A percentile compares a stretch with the other conserved stretches of the same genome.
phyloP scores from a whole-genome alignment of 2,113 vertebrate species.

The Cichladusa arquata region DNA sequence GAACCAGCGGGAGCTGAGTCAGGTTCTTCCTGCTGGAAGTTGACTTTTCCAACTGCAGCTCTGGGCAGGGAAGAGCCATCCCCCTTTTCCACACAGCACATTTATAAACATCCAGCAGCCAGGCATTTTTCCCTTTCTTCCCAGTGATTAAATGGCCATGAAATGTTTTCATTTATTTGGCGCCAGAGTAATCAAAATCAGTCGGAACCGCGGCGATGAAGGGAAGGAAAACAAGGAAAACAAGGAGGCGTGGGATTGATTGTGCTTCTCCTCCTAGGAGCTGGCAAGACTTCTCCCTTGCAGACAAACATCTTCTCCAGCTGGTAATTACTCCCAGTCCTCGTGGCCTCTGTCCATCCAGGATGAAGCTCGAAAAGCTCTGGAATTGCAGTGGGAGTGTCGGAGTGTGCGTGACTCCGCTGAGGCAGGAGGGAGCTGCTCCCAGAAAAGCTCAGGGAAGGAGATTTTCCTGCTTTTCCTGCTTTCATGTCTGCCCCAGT shows the following conservation, averaged over 20 bases:
- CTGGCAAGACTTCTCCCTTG: constrained; percentile 47
- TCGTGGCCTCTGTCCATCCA: constrained; percentile 69
- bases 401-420: constrained; percentile 69
- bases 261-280: constrained; percentile 17
- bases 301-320: constrained; percentile 50
- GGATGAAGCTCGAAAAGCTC: constrained; percentile 57
- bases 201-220: constrained; percentile 66
- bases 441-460: constrained; percentile 64
- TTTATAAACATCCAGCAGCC: constrained; percentile 69
- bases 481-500: constrained; percentile 71
- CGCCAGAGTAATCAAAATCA: constrained; percentile 79
- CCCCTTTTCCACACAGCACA: constrained; percentile 63
- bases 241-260: constrained; percentile 64
- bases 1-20: accelerated
- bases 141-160: constrained; percentile 69
- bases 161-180: constrained; percentile 81
- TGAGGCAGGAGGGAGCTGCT: constrained; percentile 49
- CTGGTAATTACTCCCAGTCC: constrained; percentile 77
- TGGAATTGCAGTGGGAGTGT: constrained; percentile 46
- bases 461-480: constrained; percentile 40
- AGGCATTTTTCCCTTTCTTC: constrained; percentile 70
- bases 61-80: constrained; percentile 17
- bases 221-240: constrained; percentile 68
- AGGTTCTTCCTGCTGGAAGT: background rate
- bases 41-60: background rate